Conservation (phyloP, 2,888 invertebrate genomes). For the Hemistola chrysoprasaria region DNA sequence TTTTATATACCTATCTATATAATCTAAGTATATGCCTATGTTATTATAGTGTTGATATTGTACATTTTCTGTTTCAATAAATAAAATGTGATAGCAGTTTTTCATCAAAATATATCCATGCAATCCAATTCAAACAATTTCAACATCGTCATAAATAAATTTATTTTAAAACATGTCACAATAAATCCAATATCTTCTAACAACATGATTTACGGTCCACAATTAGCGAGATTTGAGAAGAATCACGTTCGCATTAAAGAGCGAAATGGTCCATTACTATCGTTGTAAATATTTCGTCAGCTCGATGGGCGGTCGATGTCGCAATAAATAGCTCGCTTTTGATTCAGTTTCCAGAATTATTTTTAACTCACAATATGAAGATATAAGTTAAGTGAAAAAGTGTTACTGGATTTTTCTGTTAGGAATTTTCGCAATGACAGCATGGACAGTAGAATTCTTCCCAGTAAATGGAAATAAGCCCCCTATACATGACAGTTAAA, state of each 20-base stretch:
- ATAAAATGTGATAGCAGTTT: no score
- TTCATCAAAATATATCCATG: no score
- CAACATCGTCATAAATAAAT: slow-evolving; percentile 24
- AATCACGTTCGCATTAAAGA: slow-evolving; percentile 58
- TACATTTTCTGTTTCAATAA: no score
- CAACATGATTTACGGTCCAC: slow-evolving; percentile 45
- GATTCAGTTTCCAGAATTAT: slow-evolving; percentile 9
- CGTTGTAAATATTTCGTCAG: slow-evolving; percentile 57
- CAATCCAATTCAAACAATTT: not conserved
- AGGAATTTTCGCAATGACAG: no score
- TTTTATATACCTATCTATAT: no score
- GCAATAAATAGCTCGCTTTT: slow-evolving; percentile 12
- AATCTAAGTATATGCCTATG: no score
- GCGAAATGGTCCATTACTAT: slow-evolving; percentile 51
- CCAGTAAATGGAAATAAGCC: no score
- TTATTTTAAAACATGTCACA: slow-evolving; percentile 37
- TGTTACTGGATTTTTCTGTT: no score
- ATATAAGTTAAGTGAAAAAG: no score
- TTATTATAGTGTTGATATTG: no score
- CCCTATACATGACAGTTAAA: no score
- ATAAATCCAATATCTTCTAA: slow-evolving; percentile 31
- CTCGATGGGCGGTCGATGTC: slow-evolving; percentile 19
- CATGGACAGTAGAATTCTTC: no score
- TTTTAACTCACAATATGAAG: not conserved
- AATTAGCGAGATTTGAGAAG: slow-evolving; percentile 66